Evolutionary conservation across 92 coral and sea anemone genomes (phyloP), one percentile per base, ranked within the genome.

Genomic region (Palythoa heliodiscus): DNA sequence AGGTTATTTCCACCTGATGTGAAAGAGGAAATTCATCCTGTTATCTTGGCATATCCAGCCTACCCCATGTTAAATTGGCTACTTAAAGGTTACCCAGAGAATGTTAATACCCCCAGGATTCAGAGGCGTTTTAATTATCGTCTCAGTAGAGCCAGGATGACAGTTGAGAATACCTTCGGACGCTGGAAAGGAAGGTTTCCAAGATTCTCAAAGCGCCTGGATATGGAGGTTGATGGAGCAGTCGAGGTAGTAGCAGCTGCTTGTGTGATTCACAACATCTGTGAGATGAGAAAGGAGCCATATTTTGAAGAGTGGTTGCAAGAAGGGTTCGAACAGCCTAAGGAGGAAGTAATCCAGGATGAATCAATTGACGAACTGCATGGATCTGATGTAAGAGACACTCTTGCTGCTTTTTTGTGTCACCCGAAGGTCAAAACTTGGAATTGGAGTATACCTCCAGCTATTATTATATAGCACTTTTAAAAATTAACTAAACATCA

Each of bases 41-140:
- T 52, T 50, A 73, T 89, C 63, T 54, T 85, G 9, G 89, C 87
- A 2, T 84, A 89, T 60, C 89, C 89, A 70, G 87, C 87, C 22
- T 81, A 86, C 68, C 85, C 92, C 63, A 25, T 89, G 73, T 73
- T 89, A 74, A 8, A 71, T 22, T 89, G 92, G 92, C 50, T 89
- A 37, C 58, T 86, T 15, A 89, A 89, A 78, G 64, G 61, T 17
- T 80, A 72, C 76, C 87, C 84, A 6, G 92, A 86, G 40, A 89
- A 75, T 67, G 85, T 68, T 68, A 68, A 68, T 68, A 68, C 83
- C 78, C 78, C 89, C 89, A 38, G 66, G 66, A 60, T 24, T 53
- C 86, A 89, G 25, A 48, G 79, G 39, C 77, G 73, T 52, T 84
- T 89, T 84, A 85, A 89, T 61, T 89, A 71, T 74, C 76, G 85